Evolutionary conservation across 2,797 vertebrate species (phyloP).

Genomic region (Stomatorhinus walkeri): DNA sequence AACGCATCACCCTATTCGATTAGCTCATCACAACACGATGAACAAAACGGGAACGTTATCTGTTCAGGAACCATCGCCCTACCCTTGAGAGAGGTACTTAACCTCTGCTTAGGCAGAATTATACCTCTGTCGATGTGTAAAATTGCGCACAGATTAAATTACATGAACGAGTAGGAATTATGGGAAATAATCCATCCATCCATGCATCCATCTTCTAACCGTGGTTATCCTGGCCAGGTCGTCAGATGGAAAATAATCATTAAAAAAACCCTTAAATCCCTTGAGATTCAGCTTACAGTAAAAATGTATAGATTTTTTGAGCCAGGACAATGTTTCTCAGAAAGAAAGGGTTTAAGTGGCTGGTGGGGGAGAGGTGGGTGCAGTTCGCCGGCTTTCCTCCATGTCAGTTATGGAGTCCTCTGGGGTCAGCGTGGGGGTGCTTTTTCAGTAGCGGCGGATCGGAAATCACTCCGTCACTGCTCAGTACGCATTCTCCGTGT

Average conservation of each 20-base stretch:
- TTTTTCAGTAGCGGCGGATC: neutral
- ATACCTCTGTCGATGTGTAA: neutral
- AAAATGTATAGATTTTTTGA: neutral
- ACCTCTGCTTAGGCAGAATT: neutral
- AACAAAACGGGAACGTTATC: neutral
- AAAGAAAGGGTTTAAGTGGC: neutral
- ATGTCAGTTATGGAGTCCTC: neutral
- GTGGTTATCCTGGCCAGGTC: neutral
- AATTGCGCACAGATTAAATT: neutral
- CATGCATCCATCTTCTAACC: neutral
- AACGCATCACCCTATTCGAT: neutral
- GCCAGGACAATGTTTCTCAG: neutral
- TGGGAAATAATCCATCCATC: neutral
- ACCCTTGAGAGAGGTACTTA: neutral
- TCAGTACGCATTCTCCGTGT: neutral
- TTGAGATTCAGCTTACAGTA: neutral
- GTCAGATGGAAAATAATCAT: neutral
- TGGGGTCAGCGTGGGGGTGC: neutral
- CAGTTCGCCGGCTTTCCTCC: neutral
- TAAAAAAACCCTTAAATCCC: neutral
- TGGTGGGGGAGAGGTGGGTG: neutral
- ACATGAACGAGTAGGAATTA: neutral
- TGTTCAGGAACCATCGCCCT: neutral
- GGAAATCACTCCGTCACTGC: neutral
- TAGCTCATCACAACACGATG: neutral